Evolutionary conservation across 2,797 vertebrate species (phyloP).

Genomic region (Poeciliopsis presidionis): DNA sequence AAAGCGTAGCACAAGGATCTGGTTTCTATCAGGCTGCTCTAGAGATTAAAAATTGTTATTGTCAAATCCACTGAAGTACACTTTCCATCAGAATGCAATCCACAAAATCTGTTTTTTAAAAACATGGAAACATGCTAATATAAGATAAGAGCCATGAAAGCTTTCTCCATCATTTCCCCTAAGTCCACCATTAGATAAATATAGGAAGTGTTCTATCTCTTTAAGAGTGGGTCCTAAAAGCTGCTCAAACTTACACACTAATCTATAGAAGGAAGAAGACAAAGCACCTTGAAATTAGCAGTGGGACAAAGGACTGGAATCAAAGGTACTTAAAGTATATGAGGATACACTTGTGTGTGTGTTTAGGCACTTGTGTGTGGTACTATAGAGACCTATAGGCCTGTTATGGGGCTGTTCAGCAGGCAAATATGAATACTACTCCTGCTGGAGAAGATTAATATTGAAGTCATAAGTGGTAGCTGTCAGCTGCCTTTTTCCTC

Average conservation of each 20-base stretch:
- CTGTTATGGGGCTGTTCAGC: conserved; percentile 8
- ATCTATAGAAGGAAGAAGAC: conserved; percentile 25
- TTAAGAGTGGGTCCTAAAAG: conserved; percentile 2
- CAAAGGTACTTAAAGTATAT: conserved; percentile 25
- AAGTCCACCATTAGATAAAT: neutral
- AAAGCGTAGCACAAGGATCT: neutral
- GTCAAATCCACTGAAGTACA: too few species aligned
- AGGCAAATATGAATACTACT: conserved; percentile 39
- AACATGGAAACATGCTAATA: neutral
- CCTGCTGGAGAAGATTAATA: conserved; percentile 48
- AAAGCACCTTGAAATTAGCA: conserved; percentile 42
- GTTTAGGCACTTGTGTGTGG: conserved; percentile 9
- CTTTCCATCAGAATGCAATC: too few species aligned
- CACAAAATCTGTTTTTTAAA: neutral
- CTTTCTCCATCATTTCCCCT: neutral
- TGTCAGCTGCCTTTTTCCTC: conserved; percentile 33
- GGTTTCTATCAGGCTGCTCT: neutral
- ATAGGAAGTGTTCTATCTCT: neutral
- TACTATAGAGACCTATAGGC: conserved; percentile 5
- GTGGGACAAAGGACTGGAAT: conserved; percentile 32
- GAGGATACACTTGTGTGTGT: conserved; percentile 20
- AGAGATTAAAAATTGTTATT: too few species aligned
- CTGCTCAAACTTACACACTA: conserved; percentile 1
- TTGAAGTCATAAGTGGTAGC: conserved; percentile 33
- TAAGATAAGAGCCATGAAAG: neutral